Evolutionary conservation across 2,888 invertebrate species (phyloP).

Genomic region (Lasioglossum oenotherae): DNA sequence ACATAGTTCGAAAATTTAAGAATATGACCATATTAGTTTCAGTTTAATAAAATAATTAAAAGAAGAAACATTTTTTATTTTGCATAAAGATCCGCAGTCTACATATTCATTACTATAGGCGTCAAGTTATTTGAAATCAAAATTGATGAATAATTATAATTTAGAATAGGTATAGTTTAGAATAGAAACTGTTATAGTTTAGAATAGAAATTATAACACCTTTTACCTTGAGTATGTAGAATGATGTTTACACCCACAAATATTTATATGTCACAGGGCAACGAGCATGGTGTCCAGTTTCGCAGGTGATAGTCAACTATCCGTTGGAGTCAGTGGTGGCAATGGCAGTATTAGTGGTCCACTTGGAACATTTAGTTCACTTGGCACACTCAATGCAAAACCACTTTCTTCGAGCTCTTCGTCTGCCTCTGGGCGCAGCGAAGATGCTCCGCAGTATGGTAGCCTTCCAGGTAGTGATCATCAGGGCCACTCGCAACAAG

Average conservation of each 20-base stretch:
- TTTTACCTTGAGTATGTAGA: constrained; percentile 46
- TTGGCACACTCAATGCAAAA: constrained; percentile 70
- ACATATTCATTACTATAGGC: neutral
- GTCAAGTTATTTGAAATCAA: neutral
- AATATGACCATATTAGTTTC: no score
- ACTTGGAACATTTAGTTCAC: constrained; percentile 55
- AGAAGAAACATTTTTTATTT: no score
- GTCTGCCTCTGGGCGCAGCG: constrained; percentile 82
- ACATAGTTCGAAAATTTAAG: no score
- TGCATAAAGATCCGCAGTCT: no score
- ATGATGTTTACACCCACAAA: constrained; percentile 78
- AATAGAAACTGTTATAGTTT: no score
- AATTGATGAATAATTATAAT: neutral
- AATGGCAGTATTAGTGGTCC: constrained; percentile 80
- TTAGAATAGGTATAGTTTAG: neutral
- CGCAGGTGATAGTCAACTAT: constrained; percentile 71
- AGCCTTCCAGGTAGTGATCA: constrained; percentile 79
- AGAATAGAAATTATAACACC: neutral
- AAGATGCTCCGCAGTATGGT: constrained; percentile 80
- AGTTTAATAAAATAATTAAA: no score
- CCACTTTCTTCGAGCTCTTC: constrained; percentile 82
- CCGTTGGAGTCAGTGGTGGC: constrained; percentile 66
- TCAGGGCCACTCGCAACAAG: constrained; percentile 81
- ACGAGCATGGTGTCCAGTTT: constrained; percentile 80
- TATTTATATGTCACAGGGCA: constrained; percentile 82